Percentiles rank a stretch among this genome's conserved stretches.
These are phyloP conservation scores for Shinisaurus crocodilurus DNA, from an alignment of 2,113 vertebrate species.

Conservation along the genomic window DNA sequence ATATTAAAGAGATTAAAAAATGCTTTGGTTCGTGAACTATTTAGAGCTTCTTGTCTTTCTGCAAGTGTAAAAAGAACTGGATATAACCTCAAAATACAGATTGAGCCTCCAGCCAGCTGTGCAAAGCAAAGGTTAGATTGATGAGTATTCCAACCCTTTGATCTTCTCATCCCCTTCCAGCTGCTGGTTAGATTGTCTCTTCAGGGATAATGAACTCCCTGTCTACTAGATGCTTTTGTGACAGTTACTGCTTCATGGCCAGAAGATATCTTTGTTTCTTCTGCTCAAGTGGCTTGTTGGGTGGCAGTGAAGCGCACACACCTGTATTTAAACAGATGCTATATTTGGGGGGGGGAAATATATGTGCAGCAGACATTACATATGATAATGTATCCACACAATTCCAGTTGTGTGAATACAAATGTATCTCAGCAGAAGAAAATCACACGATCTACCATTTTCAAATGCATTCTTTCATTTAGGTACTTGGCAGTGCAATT, in stretches of 20 bases:
- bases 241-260: background rate
- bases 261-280: background rate
- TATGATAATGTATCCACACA: background rate
- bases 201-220: constrained; percentile 3
- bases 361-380: background rate
- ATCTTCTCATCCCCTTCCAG: constrained; percentile 1
- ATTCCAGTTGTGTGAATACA: background rate
- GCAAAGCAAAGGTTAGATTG: background rate
- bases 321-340: background rate
- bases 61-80: background rate
- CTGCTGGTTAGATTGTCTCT: background rate
- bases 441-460: background rate
- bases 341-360: background rate
- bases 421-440: background rate
- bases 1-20: background rate
- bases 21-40: background rate
- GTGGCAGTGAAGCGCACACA: background rate
- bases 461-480: background rate
- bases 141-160: background rate
- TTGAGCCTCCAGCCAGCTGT: background rate
- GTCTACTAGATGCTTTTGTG: background rate
- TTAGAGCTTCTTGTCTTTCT: background rate
- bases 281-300: background rate
- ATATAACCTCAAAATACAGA: background rate
- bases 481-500: background rate